These are phyloP conservation scores for Acipenser ruthenus DNA, from an alignment of 2,797 vertebrate species.

Conservation along the genomic window DNA sequence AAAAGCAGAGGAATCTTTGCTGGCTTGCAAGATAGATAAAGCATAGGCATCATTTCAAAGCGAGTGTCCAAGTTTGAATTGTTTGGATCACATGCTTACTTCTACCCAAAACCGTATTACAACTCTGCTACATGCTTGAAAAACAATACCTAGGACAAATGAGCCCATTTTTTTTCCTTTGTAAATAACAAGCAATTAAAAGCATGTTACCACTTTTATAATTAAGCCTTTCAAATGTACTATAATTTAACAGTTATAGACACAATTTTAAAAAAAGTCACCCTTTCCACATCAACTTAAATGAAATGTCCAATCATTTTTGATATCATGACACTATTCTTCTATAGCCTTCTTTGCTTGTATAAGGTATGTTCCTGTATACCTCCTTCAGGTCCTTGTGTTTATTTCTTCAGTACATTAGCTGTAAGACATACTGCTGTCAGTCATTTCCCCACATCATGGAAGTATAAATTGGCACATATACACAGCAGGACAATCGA, in stretches of 20 bases:
- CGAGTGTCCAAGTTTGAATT: not conserved
- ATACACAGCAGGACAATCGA: conserved; percentile 90
- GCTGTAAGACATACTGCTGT: conserved; percentile 40
- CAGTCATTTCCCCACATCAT: conserved; percentile 69
- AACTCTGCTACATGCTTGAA: not conserved
- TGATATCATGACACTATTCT: not conserved
- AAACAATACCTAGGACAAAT: not conserved
- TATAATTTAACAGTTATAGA: too few species aligned
- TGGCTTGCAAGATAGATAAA: not conserved
- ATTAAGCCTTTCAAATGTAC: too few species aligned
- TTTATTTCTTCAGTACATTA: conserved; percentile 7
- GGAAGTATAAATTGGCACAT: conserved; percentile 98
- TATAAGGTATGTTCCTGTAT: conserved; percentile 7
- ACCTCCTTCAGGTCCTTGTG: not conserved
- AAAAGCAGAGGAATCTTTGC: too few species aligned
- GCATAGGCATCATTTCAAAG: not conserved
- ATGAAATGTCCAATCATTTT: too few species aligned
- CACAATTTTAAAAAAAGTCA: too few species aligned
- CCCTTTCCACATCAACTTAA: too few species aligned
- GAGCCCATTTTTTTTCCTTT: not conserved
- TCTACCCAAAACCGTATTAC: not conserved
- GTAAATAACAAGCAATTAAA: not conserved
- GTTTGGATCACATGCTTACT: not conserved
- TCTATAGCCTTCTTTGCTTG: conserved; percentile 16
- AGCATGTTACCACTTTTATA: not conserved